Evolutionary conservation across 2,888 invertebrate species (phyloP).

Genomic region (Ophion ventricosus): DNA sequence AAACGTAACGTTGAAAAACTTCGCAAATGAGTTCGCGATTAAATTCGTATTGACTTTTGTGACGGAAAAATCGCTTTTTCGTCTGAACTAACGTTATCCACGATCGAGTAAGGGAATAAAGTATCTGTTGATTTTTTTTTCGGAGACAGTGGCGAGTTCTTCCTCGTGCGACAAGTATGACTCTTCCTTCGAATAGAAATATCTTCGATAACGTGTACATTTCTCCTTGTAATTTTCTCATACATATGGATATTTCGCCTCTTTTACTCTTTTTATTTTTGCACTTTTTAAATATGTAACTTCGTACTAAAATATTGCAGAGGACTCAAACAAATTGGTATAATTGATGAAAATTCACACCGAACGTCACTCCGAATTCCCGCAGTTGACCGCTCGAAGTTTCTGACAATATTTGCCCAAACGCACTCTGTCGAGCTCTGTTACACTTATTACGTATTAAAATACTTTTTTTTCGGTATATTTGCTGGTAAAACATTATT

Average conservation of each 20-base stretch:
- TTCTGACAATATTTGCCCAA: slow-evolving; percentile 1
- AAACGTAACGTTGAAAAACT: not conserved
- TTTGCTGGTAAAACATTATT: not conserved
- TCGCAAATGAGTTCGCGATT: slow-evolving; percentile 27
- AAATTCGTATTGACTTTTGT: not conserved
- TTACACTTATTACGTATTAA: not conserved
- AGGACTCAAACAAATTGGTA: not conserved
- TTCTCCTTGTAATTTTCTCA: not conserved
- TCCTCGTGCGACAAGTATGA: not conserved
- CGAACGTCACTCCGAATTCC: slow-evolving; percentile 10
- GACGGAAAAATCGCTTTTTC: slow-evolving; percentile 3
- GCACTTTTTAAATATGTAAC: not conserved
- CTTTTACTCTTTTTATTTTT: not conserved
- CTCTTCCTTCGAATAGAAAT: not conserved
- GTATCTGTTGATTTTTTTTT: slow-evolving; percentile 7
- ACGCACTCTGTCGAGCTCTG: not conserved
- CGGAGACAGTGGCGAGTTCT: not conserved
- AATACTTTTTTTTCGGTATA: not conserved
- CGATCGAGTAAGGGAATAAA: slow-evolving; percentile 8
- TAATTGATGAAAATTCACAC: not conserved
- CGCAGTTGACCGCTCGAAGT: slow-evolving; percentile 17
- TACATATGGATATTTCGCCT: slow-evolving; percentile 37
- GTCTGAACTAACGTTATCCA: not conserved
- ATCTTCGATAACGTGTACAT: not conserved
- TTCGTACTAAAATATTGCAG: not conserved